Conservation (phyloP, 2,113 vertebrate genomes). For the Pterocles orientalis region DNA sequence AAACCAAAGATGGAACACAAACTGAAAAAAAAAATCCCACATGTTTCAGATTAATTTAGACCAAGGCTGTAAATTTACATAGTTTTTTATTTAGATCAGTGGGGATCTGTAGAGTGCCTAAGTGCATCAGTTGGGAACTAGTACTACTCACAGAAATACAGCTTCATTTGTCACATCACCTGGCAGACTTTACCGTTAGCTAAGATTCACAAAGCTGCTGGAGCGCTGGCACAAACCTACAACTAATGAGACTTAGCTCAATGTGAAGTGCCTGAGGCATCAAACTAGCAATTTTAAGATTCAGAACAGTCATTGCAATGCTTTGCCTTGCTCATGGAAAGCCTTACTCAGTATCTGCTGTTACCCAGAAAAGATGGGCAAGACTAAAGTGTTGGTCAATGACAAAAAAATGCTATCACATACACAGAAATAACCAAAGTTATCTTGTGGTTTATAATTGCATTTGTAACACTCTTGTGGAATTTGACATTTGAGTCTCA, state of each 20-base stretch:
- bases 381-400: neutral
- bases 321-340: neutral
- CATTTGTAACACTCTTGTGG: neutral
- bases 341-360: neutral
- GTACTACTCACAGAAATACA: neutral
- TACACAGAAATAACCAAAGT: neutral
- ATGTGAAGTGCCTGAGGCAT: neutral
- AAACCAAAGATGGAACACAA: neutral
- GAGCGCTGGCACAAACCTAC: neutral
- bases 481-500: neutral
- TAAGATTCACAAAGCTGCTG: neutral
- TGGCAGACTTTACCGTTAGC: neutral
- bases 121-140: neutral
- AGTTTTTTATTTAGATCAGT: neutral
- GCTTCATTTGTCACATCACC: neutral
- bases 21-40: neutral
- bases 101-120: neutral
- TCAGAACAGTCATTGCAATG: neutral
- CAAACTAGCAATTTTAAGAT: neutral
- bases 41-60: neutral
- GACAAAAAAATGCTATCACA: neutral
- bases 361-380: neutral
- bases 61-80: neutral
- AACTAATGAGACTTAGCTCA: neutral
- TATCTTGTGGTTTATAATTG: neutral